phyloP scores from a whole-genome alignment of 2,113 vertebrate genomes.

The Corvus hawaiiensis region DNA sequence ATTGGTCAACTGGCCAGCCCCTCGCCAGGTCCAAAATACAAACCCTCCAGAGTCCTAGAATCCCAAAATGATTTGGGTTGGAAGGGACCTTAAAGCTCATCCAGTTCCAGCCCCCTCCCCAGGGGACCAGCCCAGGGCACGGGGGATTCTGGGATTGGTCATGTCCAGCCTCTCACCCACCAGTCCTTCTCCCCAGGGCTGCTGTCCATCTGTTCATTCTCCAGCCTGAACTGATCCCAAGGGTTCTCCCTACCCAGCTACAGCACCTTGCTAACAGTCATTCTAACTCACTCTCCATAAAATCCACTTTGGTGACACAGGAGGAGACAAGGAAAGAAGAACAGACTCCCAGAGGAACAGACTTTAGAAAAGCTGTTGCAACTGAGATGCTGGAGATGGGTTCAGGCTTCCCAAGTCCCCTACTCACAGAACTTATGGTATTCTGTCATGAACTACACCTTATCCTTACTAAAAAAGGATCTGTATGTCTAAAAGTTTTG shows the following conservation, averaged over 20 bases:
- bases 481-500: not conserved
- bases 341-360: not conserved
- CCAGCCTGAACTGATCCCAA: not conserved
- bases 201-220: not conserved
- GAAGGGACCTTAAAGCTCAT: not conserved
- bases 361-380: not conserved
- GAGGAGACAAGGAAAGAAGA: not conserved
- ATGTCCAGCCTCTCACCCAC: not conserved
- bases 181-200: not conserved
- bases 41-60: not conserved
- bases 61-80: not conserved
- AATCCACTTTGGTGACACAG: not conserved
- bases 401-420: not conserved
- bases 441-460: not conserved
- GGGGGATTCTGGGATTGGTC: too few species aligned
- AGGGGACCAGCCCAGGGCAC: not conserved
- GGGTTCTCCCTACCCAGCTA: not conserved
- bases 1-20: not conserved
- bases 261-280: not conserved
- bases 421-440: fast-evolving
- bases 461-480: not conserved
- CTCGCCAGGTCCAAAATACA: not conserved
- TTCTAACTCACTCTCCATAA: not conserved
- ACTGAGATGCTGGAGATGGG: not conserved
- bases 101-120: too few species aligned